Conservation (phyloP, 2,888 invertebrate genomes). For the Acholoe squamosa region DNA sequence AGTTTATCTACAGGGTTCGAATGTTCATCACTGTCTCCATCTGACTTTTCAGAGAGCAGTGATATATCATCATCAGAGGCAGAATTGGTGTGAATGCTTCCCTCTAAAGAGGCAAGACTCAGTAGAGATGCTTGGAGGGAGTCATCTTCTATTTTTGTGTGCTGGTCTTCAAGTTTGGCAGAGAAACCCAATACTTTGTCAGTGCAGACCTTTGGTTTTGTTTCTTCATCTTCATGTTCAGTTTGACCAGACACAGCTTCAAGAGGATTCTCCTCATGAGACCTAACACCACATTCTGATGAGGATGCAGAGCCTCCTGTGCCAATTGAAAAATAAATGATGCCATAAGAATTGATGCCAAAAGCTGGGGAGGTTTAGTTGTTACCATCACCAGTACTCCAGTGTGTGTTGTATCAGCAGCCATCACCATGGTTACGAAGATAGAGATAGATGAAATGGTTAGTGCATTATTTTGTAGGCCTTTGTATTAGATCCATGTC, state of each 20-base stretch:
- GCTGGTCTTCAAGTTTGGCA: too few relatives aligned
- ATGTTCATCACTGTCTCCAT: not conserved
- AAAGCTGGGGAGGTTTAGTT: not conserved
- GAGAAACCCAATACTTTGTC: too few relatives aligned
- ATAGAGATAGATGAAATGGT: too few relatives aligned
- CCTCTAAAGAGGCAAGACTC: not conserved
- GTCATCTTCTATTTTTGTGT: too few relatives aligned
- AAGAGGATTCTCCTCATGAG: not conserved
- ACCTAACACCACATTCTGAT: not conserved
- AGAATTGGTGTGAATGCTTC: not conserved
- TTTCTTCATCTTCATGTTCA: not conserved
- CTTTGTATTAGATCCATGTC: too few relatives aligned
- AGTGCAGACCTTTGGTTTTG: not conserved
- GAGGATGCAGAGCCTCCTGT: not conserved
- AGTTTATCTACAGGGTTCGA: not conserved
- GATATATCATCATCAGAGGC: not conserved
- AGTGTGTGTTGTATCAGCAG: not conserved
- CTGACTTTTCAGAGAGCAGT: constrained; percentile 26
- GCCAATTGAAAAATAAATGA: not conserved
- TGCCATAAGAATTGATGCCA: not conserved
- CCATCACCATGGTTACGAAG: not conserved
- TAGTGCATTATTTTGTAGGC: too few relatives aligned
- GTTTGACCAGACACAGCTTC: not conserved
- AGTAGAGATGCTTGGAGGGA: not conserved
- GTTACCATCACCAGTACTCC: not conserved